These are phyloP conservation scores for Prionailurus viverrinus DNA, from an alignment of 2,113 vertebrate species.

Conservation along the genomic window DNA sequence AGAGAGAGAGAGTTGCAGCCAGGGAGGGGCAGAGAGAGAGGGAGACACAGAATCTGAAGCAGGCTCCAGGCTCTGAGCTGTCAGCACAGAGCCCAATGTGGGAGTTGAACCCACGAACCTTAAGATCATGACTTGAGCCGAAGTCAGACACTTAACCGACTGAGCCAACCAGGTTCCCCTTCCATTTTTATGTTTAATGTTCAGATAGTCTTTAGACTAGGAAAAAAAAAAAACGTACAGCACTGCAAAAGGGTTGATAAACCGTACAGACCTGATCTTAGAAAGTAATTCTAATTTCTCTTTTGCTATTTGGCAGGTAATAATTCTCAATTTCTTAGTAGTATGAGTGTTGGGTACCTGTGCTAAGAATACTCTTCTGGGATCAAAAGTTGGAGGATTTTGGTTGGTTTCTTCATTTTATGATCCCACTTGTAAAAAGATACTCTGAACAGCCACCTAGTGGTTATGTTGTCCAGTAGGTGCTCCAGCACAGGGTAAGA, in stretches of 20 bases:
- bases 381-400: background rate
- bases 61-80: no score
- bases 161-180: background rate
- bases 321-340: background rate
- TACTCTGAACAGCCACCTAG: background rate
- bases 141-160: background rate
- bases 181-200: background rate
- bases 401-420: background rate
- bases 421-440: background rate
- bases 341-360: background rate
- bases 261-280: background rate
- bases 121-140: background rate
- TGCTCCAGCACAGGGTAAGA: background rate
- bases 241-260: background rate
- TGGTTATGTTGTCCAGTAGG: background rate
- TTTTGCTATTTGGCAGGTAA: background rate
- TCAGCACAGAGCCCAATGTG: background rate
- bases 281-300: background rate
- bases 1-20: no score
- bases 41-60: no score
- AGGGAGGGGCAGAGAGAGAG: no score
- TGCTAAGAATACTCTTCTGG: background rate
- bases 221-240: background rate
- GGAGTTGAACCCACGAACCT: background rate
- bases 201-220: constrained; percentile 3